phyloP scores from a whole-genome alignment of 1,140 invertebrate species.

The Heliconius congener region DNA sequence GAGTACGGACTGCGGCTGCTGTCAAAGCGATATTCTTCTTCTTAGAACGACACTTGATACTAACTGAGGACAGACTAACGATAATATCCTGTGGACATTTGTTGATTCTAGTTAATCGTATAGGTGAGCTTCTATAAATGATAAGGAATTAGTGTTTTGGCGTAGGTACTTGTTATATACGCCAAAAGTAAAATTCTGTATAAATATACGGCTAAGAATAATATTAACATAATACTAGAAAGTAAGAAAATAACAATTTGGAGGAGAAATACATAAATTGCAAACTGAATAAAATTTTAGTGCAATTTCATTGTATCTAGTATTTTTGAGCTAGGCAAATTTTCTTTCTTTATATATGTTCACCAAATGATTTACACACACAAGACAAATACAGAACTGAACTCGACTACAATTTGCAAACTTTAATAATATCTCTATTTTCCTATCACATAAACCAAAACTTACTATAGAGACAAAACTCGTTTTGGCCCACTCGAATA shows the following conservation, averaged over 20 bases:
- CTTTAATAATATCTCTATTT: background rate
- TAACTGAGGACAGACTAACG: slow-evolving; percentile 48
- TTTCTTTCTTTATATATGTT: background rate
- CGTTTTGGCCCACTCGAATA: slow-evolving; percentile 30
- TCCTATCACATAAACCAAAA: slow-evolving; percentile 8
- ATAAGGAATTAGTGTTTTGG: background rate
- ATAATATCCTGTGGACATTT: slow-evolving; percentile 29
- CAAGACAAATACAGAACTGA: background rate
- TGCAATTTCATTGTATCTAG: background rate
- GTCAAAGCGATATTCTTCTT: slow-evolving; percentile 68
- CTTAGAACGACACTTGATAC: slow-evolving; percentile 72
- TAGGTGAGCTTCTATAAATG: background rate
- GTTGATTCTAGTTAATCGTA: background rate
- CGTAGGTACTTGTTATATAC: background rate
- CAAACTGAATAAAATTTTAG: background rate
- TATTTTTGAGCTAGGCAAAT: background rate
- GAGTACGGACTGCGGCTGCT: slow-evolving; percentile 46
- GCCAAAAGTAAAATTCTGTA: background rate
- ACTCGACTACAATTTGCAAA: background rate
- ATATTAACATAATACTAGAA: background rate
- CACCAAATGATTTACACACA: background rate
- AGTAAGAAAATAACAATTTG: background rate
- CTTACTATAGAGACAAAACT: slow-evolving; percentile 22
- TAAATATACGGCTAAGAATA: background rate
- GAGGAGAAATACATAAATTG: background rate